Evolutionary conservation across 2,797 vertebrate genomes (phyloP).

Genomic region (Enteromius anoplus): DNA sequence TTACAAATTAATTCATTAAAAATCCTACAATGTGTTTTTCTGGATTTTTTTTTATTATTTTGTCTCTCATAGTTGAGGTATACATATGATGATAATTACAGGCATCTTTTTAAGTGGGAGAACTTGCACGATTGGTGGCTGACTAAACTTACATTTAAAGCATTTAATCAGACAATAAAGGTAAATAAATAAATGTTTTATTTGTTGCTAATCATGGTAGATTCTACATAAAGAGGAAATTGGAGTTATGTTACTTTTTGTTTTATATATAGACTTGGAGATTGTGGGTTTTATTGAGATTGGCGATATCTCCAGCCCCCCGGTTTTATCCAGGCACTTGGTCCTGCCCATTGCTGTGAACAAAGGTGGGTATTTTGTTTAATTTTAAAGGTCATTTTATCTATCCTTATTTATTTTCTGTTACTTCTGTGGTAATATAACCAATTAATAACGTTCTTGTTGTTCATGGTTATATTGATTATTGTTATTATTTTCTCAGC

Average conservation of each 20-base stretch:
- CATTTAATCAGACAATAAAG: background rate
- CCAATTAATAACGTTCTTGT: background rate
- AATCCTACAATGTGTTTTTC: too few relatives aligned
- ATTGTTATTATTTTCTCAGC: background rate
- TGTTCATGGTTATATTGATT: background rate
- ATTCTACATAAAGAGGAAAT: background rate
- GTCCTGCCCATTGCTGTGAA: slow-evolving; percentile 95
- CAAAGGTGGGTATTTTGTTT: slow-evolving; percentile 82
- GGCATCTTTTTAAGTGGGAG: too few relatives aligned
- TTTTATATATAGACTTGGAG: slow-evolving; percentile 87
- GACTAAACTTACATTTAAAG: background rate
- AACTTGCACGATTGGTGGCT: too few relatives aligned
- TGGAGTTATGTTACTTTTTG: background rate
- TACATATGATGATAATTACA: too few relatives aligned
- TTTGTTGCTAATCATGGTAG: background rate
- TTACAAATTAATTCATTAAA: too few relatives aligned
- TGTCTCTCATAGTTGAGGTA: too few relatives aligned
- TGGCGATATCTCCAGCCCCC: slow-evolving; percentile 96
- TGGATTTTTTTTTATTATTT: too few relatives aligned
- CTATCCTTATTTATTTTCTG: background rate
- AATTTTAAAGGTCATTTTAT: background rate
- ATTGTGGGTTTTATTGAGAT: slow-evolving; percentile 98
- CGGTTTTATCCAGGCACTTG: slow-evolving; percentile 94
- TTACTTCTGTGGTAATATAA: background rate
- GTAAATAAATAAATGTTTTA: background rate